Percentiles rank a stretch among this genome's conserved stretches.
phyloP scores from a whole-genome alignment of 2,113 vertebrate genomes.

The Oncorhynchus clarkii region DNA sequence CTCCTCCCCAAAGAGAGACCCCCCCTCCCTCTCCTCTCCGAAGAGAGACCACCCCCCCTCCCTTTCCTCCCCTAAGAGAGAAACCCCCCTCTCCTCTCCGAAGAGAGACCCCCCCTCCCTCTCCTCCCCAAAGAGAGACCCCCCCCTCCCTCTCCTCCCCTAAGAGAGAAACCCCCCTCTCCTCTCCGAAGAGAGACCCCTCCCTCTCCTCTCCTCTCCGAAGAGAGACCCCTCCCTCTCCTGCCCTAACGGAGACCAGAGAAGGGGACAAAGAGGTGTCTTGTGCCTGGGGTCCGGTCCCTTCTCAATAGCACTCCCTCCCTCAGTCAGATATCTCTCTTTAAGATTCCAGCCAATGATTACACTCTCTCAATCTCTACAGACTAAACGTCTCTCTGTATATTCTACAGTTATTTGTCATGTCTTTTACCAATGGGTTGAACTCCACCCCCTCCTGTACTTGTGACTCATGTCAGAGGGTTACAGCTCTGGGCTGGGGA shows the following conservation, averaged over 20 bases:
- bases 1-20: too few relatives aligned
- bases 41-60: too few relatives aligned
- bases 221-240: not conserved
- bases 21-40: too few relatives aligned
- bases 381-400: slow-evolving; percentile 34
- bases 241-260: slow-evolving; percentile 24
- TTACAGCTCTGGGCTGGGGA: not conserved
- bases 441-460: slow-evolving; percentile 24
- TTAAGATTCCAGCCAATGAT: slow-evolving; percentile 20
- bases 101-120: too few relatives aligned
- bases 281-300: slow-evolving; percentile 49
- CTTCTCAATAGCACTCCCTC: slow-evolving; percentile 35
- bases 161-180: too few relatives aligned
- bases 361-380: slow-evolving; percentile 11
- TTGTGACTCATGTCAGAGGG: slow-evolving; percentile 31
- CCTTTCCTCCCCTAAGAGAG: too few relatives aligned
- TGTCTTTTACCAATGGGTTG: slow-evolving; percentile 47
- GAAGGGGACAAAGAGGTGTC: slow-evolving; percentile 55
- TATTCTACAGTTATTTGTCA: slow-evolving; percentile 30
- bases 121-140: too few relatives aligned
- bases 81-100: too few relatives aligned
- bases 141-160: too few relatives aligned
- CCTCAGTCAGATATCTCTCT: slow-evolving; percentile 38
- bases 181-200: too few relatives aligned
- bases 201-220: too few relatives aligned